Evolutionary conservation across 2,113 vertebrate species (phyloP), one percentile per base, ranked within the genome.

Genomic region (Mustelus asterias): DNA sequence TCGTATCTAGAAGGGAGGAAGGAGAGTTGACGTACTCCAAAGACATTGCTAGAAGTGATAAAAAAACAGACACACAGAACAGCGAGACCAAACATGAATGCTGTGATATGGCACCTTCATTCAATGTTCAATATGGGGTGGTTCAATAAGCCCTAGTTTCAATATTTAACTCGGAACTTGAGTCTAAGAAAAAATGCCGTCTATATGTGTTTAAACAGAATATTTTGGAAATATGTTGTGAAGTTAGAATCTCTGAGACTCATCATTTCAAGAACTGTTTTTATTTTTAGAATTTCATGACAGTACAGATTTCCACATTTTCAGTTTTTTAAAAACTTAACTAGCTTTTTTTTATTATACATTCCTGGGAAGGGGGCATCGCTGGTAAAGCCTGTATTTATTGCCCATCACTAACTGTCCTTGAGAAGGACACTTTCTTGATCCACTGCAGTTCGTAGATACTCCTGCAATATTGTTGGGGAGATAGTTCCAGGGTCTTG

Each of bases 1-100:
- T 96, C 72, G 80, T 96, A 54, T 70, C 94, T 96, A 97, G 89
- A 96, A 97, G 41, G 67, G 13, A 94, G 70, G 69, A 70, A 48
- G 33, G 63, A 95, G 65, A 72, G 22, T 95, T 95, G 60, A 93
- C 11, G 4, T 41, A 69, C 9, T 69, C 63, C 13, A 24, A 94
- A 69, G 18, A 69, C 67, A 76, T 95, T 95, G 67, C 69, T 94
- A 26, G 37, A 67, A 94, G 65, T 94, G 37, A 29, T 24, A 29
- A 70, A 63, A 54, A 54, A 70, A 94, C 22, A 54, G 26, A 95
- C 37, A 29, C 67, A 54, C 3, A 1, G 7, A 94, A 95, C 94
- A 54, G 70, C 54, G 44, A 72, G 41, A 26, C n/a, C 41, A 70
- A 41, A 93, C 65, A 18, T 10, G 18, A 93, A 65, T 20, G 33